These are phyloP conservation scores for Euphydryas editha DNA, from an alignment of 2,888 invertebrate genomes.

Conservation along the genomic window DNA sequence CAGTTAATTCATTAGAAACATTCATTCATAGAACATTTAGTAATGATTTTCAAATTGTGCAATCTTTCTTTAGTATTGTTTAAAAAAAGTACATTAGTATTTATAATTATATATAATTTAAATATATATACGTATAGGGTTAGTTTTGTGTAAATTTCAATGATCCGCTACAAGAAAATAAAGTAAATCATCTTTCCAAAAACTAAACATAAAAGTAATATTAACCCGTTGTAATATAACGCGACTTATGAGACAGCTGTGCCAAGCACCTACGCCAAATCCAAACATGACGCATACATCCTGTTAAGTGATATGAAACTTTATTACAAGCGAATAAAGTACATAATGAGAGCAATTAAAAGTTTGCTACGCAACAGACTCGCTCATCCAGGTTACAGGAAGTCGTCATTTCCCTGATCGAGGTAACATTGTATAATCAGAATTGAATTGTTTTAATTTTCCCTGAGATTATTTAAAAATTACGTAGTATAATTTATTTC, in stretches of 20 bases:
- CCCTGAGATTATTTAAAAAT: conserved; percentile 1
- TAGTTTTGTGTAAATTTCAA: too few species aligned
- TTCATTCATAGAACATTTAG: too few species aligned
- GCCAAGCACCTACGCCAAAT: conserved; percentile 38
- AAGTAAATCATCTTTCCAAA: conserved; percentile 4
- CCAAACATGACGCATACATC: conserved; percentile 8
- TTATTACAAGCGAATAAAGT: conserved; percentile 18
- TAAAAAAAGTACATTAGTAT: too few species aligned
- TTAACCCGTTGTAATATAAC: conserved; percentile 29
- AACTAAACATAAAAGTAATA: conserved; percentile 21
- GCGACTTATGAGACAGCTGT: conserved; percentile 44
- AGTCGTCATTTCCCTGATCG: conserved; percentile 44
- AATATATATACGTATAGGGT: too few species aligned
- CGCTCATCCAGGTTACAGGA: conserved; percentile 44
- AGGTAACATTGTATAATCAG: conserved; percentile 28
- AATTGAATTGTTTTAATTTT: conserved; percentile 28
- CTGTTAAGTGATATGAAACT: conserved; percentile 18
- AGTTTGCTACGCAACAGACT: conserved; percentile 16
- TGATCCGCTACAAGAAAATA: background rate
- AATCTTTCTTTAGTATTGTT: too few species aligned
- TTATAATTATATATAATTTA: too few species aligned
- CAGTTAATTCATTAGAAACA: too few species aligned
- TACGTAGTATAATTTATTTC: background rate
- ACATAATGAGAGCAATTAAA: conserved; percentile 10
- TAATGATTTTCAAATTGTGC: too few species aligned